Conservation (phyloP, 2,888 invertebrate species). For the Timema podura region DNA sequence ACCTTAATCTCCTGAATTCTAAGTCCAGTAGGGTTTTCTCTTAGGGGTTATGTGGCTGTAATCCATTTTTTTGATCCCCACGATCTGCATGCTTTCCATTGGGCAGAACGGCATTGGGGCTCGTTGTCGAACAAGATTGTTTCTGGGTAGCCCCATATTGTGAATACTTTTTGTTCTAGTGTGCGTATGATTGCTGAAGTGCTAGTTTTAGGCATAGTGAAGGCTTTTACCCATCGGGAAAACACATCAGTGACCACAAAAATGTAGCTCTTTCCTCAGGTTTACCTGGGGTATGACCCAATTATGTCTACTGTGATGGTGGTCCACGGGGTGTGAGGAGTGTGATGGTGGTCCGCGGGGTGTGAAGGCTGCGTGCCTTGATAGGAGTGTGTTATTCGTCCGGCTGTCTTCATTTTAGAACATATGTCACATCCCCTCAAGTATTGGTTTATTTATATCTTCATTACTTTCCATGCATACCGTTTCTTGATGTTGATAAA, state of each 20-base stretch:
- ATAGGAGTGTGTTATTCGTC: too few relatives aligned
- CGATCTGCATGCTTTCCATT: not conserved
- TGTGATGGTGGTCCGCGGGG: not conserved
- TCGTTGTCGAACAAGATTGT: conserved; percentile 1
- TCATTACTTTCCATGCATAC: conserved; percentile 2
- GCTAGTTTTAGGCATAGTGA: not conserved
- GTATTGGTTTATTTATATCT: not conserved
- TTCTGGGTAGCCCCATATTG: not conserved
- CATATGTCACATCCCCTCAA: not conserved
- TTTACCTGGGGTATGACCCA: not conserved
- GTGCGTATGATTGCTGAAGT: not conserved
- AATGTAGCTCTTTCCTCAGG: not conserved
- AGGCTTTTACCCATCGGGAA: conserved; percentile 4
- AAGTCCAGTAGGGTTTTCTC: too few relatives aligned
- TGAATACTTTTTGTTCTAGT: not conserved
- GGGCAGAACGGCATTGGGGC: not conserved
- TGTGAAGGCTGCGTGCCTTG: too few relatives aligned
- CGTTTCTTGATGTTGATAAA: too few relatives aligned
- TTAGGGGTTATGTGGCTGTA: too few relatives aligned
- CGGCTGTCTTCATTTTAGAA: not conserved
- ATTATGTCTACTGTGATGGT: not conserved
- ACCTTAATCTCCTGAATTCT: too few relatives aligned
- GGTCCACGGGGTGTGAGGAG: not conserved
- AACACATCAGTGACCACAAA: conserved; percentile 12
- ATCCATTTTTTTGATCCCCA: too few relatives aligned